These are phyloP conservation scores for Prolemur simus DNA, from an alignment of 2,113 vertebrate species.

Conservation along the genomic window DNA sequence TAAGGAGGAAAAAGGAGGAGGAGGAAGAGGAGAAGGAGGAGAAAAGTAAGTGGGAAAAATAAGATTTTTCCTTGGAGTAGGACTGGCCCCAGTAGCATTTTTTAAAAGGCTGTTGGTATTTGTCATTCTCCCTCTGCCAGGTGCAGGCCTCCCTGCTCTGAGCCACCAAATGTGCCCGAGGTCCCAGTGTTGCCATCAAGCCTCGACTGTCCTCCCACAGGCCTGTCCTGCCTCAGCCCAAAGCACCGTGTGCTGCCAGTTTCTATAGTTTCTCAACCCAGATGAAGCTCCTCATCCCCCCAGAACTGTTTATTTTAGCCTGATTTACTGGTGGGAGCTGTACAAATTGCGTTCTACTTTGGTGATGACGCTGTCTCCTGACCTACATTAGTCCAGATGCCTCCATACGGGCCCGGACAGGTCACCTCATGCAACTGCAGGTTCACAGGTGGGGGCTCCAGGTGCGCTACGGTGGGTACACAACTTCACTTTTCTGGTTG, in stretches of 20 bases:
- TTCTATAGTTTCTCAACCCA: background rate
- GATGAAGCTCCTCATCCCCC: background rate
- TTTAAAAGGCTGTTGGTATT: background rate
- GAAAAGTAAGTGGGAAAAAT: background rate
- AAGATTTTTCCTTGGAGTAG: background rate
- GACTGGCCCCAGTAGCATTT: background rate
- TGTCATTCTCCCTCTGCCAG: background rate
- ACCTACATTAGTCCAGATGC: no score
- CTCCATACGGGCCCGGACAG: background rate
- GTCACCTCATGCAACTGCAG: background rate
- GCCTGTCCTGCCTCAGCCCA: background rate
- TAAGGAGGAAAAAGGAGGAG: background rate
- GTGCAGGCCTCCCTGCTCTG: background rate
- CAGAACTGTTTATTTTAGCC: background rate
- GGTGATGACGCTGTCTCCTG: background rate
- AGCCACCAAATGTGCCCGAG: background rate
- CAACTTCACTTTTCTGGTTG: background rate
- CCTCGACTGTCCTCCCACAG: background rate
- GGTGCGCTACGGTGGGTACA: accelerated
- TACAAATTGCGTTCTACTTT: accelerated
- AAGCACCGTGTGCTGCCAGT: background rate
- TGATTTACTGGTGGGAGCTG: background rate
- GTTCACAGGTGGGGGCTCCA: background rate
- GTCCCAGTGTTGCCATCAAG: no score
- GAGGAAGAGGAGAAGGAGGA: no score